Base-by-base conservation (phyloP, 2,888 invertebrate species). In the Mycalesis mineus region DNA sequence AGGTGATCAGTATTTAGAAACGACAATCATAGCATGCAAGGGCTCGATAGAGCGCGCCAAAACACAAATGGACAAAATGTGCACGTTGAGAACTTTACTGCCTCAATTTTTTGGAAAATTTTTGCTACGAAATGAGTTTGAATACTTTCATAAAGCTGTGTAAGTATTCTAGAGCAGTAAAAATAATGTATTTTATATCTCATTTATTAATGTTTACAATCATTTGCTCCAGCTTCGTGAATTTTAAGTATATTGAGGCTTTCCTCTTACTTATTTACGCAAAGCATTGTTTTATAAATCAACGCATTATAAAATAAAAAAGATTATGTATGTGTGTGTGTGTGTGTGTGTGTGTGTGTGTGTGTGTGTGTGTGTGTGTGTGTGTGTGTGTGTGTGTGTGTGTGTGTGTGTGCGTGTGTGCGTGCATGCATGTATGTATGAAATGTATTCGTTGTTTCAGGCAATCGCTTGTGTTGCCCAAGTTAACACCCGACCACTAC, bases 21-120 rank as follows among this genome's bases (percentile, higher is more conserved):
- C 70, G 0, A 71, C 72, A 0, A 57, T 84, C 0, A 64, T 82
- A 22, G 59, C 60, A 0, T 62, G 68, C 1, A 84, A 84, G 59
- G 84, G 84, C 0, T 70, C 75, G 0, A 47, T 82, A 1, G 84
- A 84, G 49, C 66, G 72, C 49, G 75, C 83, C 0, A 84, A 84
- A 42, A 58, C 51, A 4, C 71, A 75, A 36, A 48, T 83, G 0
- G 83, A 84, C 28, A 82, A 70, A 51, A 59, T 77, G 0, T 82
- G 80, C 36, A 83, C 82, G 0, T 66, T 77, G 49, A 77, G 74
- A 55, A 80, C 79, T 0, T 28, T 80, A 28, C 60, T 79, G 62
- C 80, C 84, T 0, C 66, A 74, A 1, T 75, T 74, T n/a, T 82
- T 74, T 41, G 63, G 64, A 2, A 60, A 63, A 2, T 60, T 60